These are phyloP conservation scores for Eumeta japonica DNA, from an alignment of 1,140 invertebrate species.

Conservation along the genomic window DNA sequence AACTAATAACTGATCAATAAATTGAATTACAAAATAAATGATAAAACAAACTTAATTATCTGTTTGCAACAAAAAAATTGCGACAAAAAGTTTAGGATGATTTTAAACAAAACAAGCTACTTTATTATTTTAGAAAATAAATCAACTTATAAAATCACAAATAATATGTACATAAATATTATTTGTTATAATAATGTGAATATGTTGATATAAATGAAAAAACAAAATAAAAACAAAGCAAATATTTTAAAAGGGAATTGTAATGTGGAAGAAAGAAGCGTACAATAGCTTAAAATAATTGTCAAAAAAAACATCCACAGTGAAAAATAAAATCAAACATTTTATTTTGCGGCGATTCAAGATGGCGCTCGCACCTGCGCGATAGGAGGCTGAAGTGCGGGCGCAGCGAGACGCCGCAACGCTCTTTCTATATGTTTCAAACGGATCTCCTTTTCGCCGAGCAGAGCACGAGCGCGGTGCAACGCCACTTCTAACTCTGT, in stretches of 20 bases:
- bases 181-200: no score
- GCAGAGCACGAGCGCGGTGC: slow-evolving; percentile 71
- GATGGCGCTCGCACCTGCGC: neutral
- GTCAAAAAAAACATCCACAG: neutral
- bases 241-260: neutral
- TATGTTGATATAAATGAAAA: no score
- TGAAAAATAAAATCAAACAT: neutral
- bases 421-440: slow-evolving; percentile 74
- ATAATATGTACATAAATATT: no score
- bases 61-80: no score
- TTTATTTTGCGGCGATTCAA: neutral
- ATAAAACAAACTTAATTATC: no score
- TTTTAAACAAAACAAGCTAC: no score
- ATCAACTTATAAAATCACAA: no score
- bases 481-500: slow-evolving; percentile 79
- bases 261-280: neutral
- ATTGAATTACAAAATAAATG: no score
- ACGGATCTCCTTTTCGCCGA: slow-evolving; percentile 78
- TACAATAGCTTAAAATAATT: neutral
- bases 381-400: slow-evolving; percentile 15
- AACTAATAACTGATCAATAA: no score
- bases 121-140: no score
- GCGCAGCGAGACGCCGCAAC: slow-evolving; percentile 60
- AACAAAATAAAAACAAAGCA: neutral
- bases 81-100: no score